phyloP scores from a whole-genome alignment of 2,797 vertebrate genomes.

The Ctenosaura bakeri region DNA sequence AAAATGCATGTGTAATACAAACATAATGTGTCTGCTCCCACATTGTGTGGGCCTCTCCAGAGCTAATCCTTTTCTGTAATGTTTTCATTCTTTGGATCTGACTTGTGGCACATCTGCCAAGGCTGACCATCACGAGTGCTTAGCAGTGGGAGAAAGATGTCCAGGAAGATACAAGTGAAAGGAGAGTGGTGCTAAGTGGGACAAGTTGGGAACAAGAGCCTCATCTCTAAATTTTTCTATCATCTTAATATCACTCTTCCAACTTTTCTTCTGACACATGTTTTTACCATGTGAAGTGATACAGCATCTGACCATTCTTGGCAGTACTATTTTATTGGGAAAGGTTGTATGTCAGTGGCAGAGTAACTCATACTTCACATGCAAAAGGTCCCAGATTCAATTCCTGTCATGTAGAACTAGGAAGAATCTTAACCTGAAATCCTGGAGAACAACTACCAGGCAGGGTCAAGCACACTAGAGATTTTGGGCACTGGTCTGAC shows the following conservation, averaged over 20 bases:
- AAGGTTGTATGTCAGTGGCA: too few species aligned
- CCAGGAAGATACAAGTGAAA: background rate
- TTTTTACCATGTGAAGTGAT: too few species aligned
- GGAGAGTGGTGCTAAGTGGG: background rate
- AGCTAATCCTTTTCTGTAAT: background rate
- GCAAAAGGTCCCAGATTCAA: too few species aligned
- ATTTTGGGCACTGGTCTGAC: too few species aligned
- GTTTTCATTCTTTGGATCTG: slow-evolving; percentile 7
- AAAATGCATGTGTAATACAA: background rate
- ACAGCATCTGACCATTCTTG: too few species aligned
- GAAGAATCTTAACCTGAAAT: too few species aligned
- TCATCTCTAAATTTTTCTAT: background rate
- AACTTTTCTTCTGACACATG: background rate
- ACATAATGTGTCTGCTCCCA: background rate
- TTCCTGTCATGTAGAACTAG: too few species aligned
- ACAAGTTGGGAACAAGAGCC: background rate
- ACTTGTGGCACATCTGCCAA: background rate
- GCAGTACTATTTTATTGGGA: too few species aligned
- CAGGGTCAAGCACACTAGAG: too few species aligned
- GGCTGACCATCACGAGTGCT: background rate
- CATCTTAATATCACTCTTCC: background rate
- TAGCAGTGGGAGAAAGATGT: background rate
- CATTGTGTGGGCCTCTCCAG: background rate
- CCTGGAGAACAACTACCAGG: too few species aligned
- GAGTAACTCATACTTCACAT: too few species aligned